Evolutionary conservation across 1,140 invertebrate species (phyloP).

Genomic region (Conus ventricosus): DNA sequence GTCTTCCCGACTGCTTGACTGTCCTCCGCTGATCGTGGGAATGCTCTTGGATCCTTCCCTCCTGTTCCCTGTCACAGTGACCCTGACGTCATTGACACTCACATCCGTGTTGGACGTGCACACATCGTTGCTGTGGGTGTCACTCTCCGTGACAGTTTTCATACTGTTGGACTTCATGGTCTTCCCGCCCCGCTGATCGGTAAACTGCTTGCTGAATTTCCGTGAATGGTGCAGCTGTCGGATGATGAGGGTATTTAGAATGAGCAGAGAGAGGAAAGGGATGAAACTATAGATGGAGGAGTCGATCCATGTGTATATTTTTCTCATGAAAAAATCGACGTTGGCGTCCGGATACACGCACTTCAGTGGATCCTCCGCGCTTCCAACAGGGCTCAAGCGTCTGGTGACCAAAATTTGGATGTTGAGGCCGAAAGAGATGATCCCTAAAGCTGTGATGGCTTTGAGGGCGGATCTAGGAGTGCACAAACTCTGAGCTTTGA

Average conservation of each 20-base stretch:
- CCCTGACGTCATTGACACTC: too few species aligned
- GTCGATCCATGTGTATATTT: slow-evolving; percentile 43
- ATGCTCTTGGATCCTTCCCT: too few species aligned
- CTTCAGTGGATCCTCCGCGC: not conserved
- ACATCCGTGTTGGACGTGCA: too few species aligned
- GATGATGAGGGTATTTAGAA: slow-evolving; percentile 36
- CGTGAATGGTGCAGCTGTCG: not conserved
- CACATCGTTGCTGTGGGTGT: too few species aligned
- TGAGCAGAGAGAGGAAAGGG: slow-evolving; percentile 25
- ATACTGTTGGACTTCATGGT: too few species aligned
- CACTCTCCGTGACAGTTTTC: too few species aligned
- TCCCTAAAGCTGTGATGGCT: slow-evolving; percentile 37
- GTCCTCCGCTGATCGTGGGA: too few species aligned
- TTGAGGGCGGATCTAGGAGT: slow-evolving; percentile 36
- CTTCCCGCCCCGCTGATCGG: too few species aligned
- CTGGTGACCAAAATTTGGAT: slow-evolving; percentile 20
- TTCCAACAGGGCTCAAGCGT: not conserved
- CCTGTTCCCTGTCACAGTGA: too few species aligned
- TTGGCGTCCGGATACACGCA: not conserved
- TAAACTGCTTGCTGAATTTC: not conserved
- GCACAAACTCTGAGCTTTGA: slow-evolving; percentile 46
- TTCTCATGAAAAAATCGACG: slow-evolving; percentile 20
- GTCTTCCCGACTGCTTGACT: too few species aligned
- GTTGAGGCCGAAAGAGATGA: slow-evolving; percentile 35
- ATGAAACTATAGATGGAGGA: slow-evolving; percentile 38